Percentiles rank a stretch among this genome's conserved stretches.
phyloP scores from a whole-genome alignment of 1,140 invertebrate genomes.

The Panagrolaimus sp. region DNA sequence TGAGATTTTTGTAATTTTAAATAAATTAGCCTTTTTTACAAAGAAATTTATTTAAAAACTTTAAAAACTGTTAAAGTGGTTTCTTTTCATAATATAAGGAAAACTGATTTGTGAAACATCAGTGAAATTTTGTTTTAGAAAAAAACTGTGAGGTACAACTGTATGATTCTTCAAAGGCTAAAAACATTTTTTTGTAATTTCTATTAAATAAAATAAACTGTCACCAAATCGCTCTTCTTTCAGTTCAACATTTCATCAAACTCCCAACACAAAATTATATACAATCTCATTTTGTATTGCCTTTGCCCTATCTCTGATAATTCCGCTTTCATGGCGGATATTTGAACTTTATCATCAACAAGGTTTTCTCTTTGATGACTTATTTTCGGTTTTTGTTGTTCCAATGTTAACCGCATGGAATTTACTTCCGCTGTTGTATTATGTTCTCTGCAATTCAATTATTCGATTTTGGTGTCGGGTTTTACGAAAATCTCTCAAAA shows the following conservation, averaged over 20 bases:
- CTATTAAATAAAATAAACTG: slow-evolving; percentile 28
- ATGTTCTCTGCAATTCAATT: slow-evolving; percentile 48
- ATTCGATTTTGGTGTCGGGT: slow-evolving; percentile 48
- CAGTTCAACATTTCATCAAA: slow-evolving; percentile 39
- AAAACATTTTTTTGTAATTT: too few relatives aligned
- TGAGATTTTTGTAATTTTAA: too few relatives aligned
- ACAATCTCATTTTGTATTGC: slow-evolving; percentile 35
- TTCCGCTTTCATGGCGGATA: slow-evolving; percentile 36
- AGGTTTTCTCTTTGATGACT: slow-evolving; percentile 3
- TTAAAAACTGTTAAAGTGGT: too few relatives aligned
- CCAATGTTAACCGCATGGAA: slow-evolving; percentile 50
- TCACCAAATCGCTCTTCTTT: slow-evolving; percentile 24
- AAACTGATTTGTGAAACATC: too few relatives aligned
- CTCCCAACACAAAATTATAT: slow-evolving; percentile 37
- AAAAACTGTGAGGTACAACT: too few relatives aligned
- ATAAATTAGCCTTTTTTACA: too few relatives aligned
- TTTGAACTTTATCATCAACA: slow-evolving; percentile 29
- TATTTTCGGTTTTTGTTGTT: slow-evolving; percentile 40
- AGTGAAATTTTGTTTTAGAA: too few relatives aligned
- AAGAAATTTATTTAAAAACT: too few relatives aligned
- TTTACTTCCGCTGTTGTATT: slow-evolving; percentile 49
- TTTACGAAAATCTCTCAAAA: slow-evolving; percentile 41
- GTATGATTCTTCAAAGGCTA: too few relatives aligned
- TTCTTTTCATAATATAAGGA: too few relatives aligned
- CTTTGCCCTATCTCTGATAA: slow-evolving; percentile 26